A percentile compares a stretch with the other conserved stretches of the same genome.
These are phyloP conservation scores for Mythimna pallens DNA, from an alignment of 2,888 invertebrate genomes.

Conservation along the genomic window DNA sequence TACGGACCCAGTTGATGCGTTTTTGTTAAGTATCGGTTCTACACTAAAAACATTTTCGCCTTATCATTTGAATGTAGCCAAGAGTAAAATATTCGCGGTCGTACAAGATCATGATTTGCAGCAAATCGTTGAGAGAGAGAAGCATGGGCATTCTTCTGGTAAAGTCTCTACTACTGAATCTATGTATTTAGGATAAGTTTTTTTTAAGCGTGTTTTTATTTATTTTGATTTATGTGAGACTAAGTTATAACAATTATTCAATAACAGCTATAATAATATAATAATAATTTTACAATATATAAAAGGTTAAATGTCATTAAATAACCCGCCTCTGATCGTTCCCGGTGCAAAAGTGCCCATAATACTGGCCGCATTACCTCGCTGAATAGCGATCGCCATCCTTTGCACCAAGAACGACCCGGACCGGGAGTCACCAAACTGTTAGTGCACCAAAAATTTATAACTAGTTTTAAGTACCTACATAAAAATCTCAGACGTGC, in stretches of 20 bases:
- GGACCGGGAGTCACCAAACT: too few relatives aligned
- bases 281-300: too few relatives aligned
- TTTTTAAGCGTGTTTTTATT: not conserved
- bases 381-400: too few relatives aligned
- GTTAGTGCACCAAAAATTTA: too few relatives aligned
- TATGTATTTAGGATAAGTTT: conserved; percentile 22
- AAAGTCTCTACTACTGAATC: conserved; percentile 69
- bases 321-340: too few relatives aligned
- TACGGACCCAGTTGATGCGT: conserved; percentile 84
- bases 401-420: too few relatives aligned
- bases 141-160: conserved; percentile 67
- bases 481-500: too few relatives aligned
- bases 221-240: not conserved
- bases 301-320: too few relatives aligned
- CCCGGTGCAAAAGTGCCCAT: too few relatives aligned
- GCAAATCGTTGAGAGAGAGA: conserved; percentile 82
- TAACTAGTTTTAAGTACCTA: not conserved
- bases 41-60: conserved; percentile 85
- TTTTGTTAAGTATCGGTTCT: conserved; percentile 83
- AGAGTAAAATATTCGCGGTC: conserved; percentile 85
- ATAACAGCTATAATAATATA: too few relatives aligned
- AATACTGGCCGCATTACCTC: too few relatives aligned
- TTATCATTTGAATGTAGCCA: conserved; percentile 86
- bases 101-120: conserved; percentile 87
- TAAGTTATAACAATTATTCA: too few relatives aligned